These are phyloP conservation scores for Pollicipes pollicipes DNA, from an alignment of 1,140 invertebrate species.

Conservation along the genomic window DNA sequence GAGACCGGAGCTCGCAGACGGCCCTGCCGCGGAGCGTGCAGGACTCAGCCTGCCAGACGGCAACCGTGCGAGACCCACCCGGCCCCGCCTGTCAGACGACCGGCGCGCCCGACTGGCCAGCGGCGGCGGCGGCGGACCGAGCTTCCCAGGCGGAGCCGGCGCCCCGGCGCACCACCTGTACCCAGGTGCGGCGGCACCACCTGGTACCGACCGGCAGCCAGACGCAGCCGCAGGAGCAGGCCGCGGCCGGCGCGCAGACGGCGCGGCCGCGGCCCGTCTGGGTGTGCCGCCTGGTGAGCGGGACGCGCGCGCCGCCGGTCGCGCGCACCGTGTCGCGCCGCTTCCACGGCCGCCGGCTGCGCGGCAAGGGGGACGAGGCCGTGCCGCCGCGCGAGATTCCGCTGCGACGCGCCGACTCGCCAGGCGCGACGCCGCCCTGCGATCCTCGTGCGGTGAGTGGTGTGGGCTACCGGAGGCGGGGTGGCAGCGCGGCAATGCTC, in stretches of 20 bases:
- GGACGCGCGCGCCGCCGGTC: too few relatives aligned
- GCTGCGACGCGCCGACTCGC: too few relatives aligned
- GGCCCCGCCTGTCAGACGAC: neutral
- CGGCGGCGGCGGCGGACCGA: too few relatives aligned
- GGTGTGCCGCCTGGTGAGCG: neutral
- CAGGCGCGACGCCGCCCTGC: too few relatives aligned
- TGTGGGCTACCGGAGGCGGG: too few relatives aligned
- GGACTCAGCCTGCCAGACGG: neutral
- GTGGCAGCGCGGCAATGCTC: too few relatives aligned
- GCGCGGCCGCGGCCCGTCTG: neutral
- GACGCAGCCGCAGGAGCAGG: neutral
- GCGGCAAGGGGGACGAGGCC: neutral
- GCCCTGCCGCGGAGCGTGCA: neutral
- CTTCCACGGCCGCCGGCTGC: neutral
- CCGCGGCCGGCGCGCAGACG: neutral
- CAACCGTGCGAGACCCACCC: neutral
- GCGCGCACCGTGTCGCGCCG: too few relatives aligned
- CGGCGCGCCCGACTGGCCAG: neutral
- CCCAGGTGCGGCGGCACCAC: neutral
- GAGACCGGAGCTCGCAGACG: neutral
- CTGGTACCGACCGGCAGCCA: neutral
- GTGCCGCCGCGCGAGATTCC: neutral
- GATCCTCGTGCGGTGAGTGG: too few relatives aligned
- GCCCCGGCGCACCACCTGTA: neutral
- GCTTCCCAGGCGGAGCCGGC: neutral